Evolutionary conservation across 2,888 invertebrate genomes (phyloP), one percentile per base, ranked within the genome.

Genomic region (Drosophila affinis): DNA sequence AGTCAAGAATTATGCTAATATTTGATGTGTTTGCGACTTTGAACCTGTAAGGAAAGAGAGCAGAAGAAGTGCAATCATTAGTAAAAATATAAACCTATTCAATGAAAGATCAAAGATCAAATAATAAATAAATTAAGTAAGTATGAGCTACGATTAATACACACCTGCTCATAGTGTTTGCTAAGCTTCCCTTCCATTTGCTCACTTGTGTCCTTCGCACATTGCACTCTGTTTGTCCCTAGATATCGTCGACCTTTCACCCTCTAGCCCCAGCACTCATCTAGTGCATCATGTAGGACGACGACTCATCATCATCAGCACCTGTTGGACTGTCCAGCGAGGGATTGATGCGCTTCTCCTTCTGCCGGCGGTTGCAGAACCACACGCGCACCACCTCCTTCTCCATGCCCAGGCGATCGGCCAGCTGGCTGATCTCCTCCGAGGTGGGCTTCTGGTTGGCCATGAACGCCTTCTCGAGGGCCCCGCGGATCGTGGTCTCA

Each of bases 391-490:
- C 97, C 69, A 99, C 98, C 93, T 99, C 98, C 93, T 98, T 98
- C 93, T 99, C 98, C 98, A 99, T 98, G 90, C 96, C 95, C 64
- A 99, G 94, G 76, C 95, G 96, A 92, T 98, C 98, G 49, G 99
- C 98, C 76, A 99, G 94, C 90, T 97, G 95, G 47, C 96, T 94
- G 90, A 99, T 99, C 93, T 99, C 98, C 93, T 99, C 98, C 71
- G 98, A 98, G 45, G 98, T 98, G 51, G 98, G 98, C 92, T 99
- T 99, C 63, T 98, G 98, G 93, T 99, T 99, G 92, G 96, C 95
- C 87, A 97, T 93, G 93, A 99, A 99, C 18, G 98, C 96, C 93
- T 98, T 97, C 93, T 99, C 98, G 72, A 99, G 94, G 12, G 98
- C 97, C n/a, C 98, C 96, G 61, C 98, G 94, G 53, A 98, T 98